phyloP scores from a whole-genome alignment of 1,140 invertebrate species.

The Streblospio benedicti region DNA sequence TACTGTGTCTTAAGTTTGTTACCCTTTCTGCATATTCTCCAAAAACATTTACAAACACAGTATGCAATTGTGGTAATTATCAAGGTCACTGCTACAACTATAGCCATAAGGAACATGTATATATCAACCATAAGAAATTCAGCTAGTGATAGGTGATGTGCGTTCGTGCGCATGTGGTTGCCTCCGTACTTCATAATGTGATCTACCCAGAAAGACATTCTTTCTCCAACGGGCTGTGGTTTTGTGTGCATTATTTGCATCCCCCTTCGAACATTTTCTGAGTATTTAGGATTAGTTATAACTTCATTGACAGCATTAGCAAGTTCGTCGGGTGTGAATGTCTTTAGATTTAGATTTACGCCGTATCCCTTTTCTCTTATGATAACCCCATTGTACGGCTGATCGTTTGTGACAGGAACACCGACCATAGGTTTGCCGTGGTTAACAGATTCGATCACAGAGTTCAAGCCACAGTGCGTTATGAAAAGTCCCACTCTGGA shows the following conservation, averaged over 20 bases:
- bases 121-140: neutral
- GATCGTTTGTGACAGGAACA: neutral
- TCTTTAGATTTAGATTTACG: neutral
- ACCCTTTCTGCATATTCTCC: no score
- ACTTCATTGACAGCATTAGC: neutral
- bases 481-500: neutral
- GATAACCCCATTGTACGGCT: neutral
- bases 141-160: neutral
- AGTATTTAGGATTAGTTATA: no score
- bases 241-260: neutral
- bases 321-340: constrained; percentile 2
- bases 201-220: constrained; percentile 2
- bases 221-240: neutral
- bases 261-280: neutral
- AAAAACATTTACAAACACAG: no score
- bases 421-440: neutral
- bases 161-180: neutral
- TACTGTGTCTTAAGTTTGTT: no score
- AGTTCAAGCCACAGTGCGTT: neutral
- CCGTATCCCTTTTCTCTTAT: no score
- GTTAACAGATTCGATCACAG: neutral
- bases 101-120: neutral
- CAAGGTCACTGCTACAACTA: no score
- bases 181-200: constrained; percentile 19
- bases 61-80: no score